phyloP scores from a whole-genome alignment of 2,888 invertebrate genomes.

The Molorchus minor region DNA sequence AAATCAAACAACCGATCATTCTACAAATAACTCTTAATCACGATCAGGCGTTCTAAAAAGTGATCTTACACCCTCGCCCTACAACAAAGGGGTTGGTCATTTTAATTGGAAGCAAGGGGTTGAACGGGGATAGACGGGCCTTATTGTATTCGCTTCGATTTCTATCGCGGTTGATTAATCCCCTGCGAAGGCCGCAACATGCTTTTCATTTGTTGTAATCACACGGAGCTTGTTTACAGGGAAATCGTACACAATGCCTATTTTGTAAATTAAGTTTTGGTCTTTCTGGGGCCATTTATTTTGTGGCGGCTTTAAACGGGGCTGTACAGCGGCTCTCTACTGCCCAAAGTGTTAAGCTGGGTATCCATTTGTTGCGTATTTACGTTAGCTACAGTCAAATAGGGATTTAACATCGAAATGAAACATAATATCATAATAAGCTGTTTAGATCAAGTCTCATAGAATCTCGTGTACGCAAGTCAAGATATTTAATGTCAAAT shows the following conservation, averaged over 20 bases:
- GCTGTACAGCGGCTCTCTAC: no score
- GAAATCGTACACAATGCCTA: conserved; percentile 19
- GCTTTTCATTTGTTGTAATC: conserved; percentile 24
- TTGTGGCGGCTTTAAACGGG: no score
- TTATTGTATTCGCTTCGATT: conserved; percentile 38
- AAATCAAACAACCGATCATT: conserved; percentile 28
- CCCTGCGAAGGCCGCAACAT: conserved; percentile 20
- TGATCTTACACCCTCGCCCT: conserved; percentile 28
- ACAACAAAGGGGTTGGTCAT: conserved; percentile 46
- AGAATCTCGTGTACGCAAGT: no score
- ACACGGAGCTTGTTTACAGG: conserved; percentile 17
- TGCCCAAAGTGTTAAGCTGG: no score
- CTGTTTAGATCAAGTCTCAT: no score
- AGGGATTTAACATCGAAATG: no score
- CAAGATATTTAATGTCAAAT: no score
- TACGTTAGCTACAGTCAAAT: no score
- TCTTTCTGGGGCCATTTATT: no score
- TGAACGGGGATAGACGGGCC: conserved; percentile 29
- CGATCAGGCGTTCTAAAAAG: conserved; percentile 42
- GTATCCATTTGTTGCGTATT: no score
- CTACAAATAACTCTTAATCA: conserved; percentile 41
- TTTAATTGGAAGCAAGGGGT: conserved; percentile 45
- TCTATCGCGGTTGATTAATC: conserved; percentile 40
- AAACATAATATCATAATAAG: no score
- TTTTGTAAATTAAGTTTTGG: conserved; percentile 12